Conservation (phyloP, 1,140 invertebrate genomes). For the Microvelia longipes region DNA sequence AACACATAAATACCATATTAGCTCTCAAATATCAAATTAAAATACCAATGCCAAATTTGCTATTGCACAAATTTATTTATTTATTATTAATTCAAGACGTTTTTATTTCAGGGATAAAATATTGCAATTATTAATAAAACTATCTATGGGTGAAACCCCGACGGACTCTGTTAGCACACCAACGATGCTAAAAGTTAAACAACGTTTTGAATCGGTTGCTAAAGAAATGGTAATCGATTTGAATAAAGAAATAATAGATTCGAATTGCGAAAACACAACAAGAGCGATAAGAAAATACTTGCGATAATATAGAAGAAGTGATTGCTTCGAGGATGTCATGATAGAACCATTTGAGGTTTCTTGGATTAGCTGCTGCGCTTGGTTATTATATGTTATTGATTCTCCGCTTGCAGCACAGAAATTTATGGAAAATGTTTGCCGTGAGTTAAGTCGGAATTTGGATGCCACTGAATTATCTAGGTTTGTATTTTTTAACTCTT, state of each 20-base stretch:
- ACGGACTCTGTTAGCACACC: constrained; percentile 9
- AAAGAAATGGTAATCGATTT: constrained; percentile 5
- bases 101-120: constrained; percentile 14
- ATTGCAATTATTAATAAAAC: constrained; percentile 14
- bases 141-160: constrained; percentile 23
- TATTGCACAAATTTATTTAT: too few relatives aligned
- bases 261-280: too few relatives aligned
- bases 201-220: constrained; percentile 5
- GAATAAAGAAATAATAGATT: background rate
- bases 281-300: too few relatives aligned
- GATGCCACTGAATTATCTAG: too few relatives aligned
- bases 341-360: constrained; percentile 31
- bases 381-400: constrained; percentile 32
- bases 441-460: too few relatives aligned
- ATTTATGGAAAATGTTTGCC: background rate
- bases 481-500: too few relatives aligned
- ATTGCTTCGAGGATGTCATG: constrained; percentile 9
- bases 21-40: too few relatives aligned
- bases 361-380: constrained; percentile 37
- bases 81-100: background rate
- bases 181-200: background rate
- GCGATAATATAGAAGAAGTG: too few relatives aligned
- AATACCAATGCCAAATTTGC: too few relatives aligned
- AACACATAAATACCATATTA: too few relatives aligned
- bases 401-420: constrained; percentile 17